Evolutionary conservation across 1,140 invertebrate genomes (phyloP).

Genomic region (Megathymus violae): DNA sequence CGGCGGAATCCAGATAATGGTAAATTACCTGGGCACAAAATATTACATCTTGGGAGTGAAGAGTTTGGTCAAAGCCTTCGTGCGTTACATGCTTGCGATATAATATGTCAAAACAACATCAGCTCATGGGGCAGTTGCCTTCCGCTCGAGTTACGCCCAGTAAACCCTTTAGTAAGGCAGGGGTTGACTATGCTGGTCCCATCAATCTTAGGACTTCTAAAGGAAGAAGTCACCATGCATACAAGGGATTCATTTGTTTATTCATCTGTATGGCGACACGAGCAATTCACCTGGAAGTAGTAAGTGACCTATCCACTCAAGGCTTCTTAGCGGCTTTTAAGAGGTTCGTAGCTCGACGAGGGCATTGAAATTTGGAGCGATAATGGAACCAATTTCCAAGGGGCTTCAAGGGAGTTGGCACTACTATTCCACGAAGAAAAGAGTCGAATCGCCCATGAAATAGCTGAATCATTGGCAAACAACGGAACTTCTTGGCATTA

Average conservation of each 20-base stretch:
- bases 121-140: constrained; percentile 15
- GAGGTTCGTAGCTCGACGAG: constrained; percentile 15
- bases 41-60: constrained; percentile 7
- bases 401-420: constrained; percentile 8
- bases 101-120: constrained; percentile 7
- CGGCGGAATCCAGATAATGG: constrained; percentile 6
- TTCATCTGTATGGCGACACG: constrained; percentile 15
- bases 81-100: constrained; percentile 12
- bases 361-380: constrained; percentile 21
- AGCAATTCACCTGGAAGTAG: constrained; percentile 19
- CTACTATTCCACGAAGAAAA: constrained; percentile 9
- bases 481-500: constrained; percentile 15
- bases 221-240: constrained; percentile 8
- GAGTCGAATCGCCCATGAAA: not conserved
- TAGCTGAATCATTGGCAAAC: not conserved
- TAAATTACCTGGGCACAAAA: constrained; percentile 1
- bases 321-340: constrained; percentile 16
- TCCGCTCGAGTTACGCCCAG: constrained; percentile 1
- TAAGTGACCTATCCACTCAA: constrained; percentile 17
- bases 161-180: constrained; percentile 4
- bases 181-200: constrained; percentile 3
- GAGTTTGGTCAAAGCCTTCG: not conserved
- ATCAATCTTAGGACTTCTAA: constrained; percentile 7
- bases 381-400: constrained; percentile 26
- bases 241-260: constrained; percentile 17